Base-by-base conservation (phyloP, 2,797 vertebrate genomes). In the Gobionotothen gibberifrons region DNA sequence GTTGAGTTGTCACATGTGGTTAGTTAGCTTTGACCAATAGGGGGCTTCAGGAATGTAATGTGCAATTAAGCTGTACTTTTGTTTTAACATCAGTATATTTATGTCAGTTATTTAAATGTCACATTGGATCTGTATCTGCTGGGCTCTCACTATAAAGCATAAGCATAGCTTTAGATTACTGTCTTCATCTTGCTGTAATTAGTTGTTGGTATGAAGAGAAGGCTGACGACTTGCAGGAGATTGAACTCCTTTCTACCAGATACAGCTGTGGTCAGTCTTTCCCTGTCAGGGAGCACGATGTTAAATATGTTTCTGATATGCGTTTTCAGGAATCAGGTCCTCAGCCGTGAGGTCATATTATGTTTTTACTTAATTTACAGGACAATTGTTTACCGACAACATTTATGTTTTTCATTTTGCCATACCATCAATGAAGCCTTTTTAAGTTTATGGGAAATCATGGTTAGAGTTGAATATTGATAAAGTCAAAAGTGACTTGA, bases 161-260 rank as follows among this genome's bases (percentile, higher is more conserved):
- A 19, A 19, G 19, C 19, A 19, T 19, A 19, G 19, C 19, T 19
- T 19, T 19, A 19, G 17, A 9, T 22, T 4, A 48, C 52, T 51
- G 26, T 21, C 21, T 61, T 17, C 44, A 51, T 36, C 26, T 42
- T 70, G 19, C 19, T 19, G 19, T 19, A n/a, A 70, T 71, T 44
- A 44, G 46, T 3, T 40, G 49, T 12, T 60, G 44, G 36, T 67
- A 55, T 65, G 16, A 72, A 71, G 51, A 19, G 19, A 19, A 19
- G 19, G 65, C 19, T 70, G 44, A 59, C 36, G 55, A 58, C 40
- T 51, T 14, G 47, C 62, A 55, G 56, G 70, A 72, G 70, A 65
- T 29, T 47, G 21, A 71, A 70, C 71, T 76, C 26, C 13, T 67
- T 48, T 58, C 16, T 36, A 26, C 29, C 12, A 72, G 69, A 55